Conservation (phyloP, 2,888 invertebrate genomes). For the Euclidia mi region DNA sequence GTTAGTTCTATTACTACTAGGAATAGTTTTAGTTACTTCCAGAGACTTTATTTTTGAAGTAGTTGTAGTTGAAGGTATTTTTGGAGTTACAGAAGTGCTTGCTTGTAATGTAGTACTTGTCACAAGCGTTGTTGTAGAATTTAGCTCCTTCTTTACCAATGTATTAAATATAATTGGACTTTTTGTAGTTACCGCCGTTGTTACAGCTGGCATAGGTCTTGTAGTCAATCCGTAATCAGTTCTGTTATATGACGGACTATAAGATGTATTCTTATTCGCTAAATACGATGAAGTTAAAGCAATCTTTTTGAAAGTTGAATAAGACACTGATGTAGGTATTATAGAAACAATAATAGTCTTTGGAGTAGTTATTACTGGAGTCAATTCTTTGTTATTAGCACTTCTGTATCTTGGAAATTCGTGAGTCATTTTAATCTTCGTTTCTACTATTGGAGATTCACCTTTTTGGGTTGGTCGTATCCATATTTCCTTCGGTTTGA, state of each 20-base stretch:
- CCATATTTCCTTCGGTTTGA: conserved; percentile 87
- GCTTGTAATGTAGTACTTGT: conserved; percentile 32
- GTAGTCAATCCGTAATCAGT: conserved; percentile 67
- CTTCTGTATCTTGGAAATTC: conserved; percentile 68
- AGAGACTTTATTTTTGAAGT: conserved; percentile 42
- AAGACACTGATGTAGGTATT: conserved; percentile 85
- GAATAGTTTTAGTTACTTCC: conserved; percentile 43
- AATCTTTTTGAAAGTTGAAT: conserved; percentile 83
- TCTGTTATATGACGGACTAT: conserved; percentile 59
- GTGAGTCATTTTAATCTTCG: conserved; percentile 70
- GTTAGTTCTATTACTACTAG: conserved; percentile 77
- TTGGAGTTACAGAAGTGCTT: conserved; percentile 46
- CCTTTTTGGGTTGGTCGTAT: conserved; percentile 87
- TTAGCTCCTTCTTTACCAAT: conserved; percentile 35
- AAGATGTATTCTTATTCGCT: conserved; percentile 62
- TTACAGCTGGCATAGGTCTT: conserved; percentile 67
- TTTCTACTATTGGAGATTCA: conserved; percentile 74
- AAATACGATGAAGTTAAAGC: conserved; percentile 75
- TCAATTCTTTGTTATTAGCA: conserved; percentile 70
- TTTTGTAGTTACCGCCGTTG: conserved; percentile 62
- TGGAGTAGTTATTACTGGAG: conserved; percentile 74
- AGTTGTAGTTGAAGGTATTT: conserved; percentile 43
- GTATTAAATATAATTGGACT: conserved; percentile 52
- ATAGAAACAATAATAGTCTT: conserved; percentile 86
- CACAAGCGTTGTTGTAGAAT: conserved; percentile 23